Evolutionary conservation across 2,797 vertebrate species (phyloP), one percentile per base, ranked within the genome.

Genomic region (Cheirogaleus major): DNA sequence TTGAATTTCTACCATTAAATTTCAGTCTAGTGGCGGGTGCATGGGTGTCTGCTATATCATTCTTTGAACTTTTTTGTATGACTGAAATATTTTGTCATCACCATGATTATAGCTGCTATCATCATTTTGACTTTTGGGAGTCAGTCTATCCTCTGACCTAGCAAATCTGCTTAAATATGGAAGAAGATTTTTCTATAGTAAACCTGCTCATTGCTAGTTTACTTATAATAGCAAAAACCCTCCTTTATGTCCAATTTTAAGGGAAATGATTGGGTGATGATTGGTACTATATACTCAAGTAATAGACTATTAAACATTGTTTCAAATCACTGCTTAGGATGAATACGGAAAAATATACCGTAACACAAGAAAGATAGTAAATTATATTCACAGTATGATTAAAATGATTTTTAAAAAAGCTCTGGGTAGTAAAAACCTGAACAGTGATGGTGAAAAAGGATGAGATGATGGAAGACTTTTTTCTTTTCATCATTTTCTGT

Each of bases 221-320:
- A 55, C 48, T 91, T 72, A n/a, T 7, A 79, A 41, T 32, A 83
- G 38, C 22, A 23, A 89, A 38, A 38, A 38, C 38, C 38, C 38
- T 38, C 38, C 27, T 92, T 78, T 70, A 43, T 69, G 78, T 70
- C 57, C 32, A 55, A 22, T 73, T 95, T 87, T 59, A 82, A 75
- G 78, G 23, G 9, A 70, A 81, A 41, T 57, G 35, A 89, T 90
- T 92, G 23, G 45, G 30, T n/a, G 43, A 78, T 65, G 7, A 32
- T 82, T 45, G 14, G 20, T 32, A 5, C 43, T 59, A 23, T 50
- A 25, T 52, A 75, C 65, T 85, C 67, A 65, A 23, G 25, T 45
- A n/a, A 17, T 72, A 35, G 7, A 57, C 25, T 35, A 4, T 57
- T 67, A 41, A 48, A 35, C 12, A 35, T 43, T 69, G 23, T 38